Evolutionary conservation across 1,140 invertebrate genomes (phyloP).

Genomic region (Aphelenchoides fujianensis): DNA sequence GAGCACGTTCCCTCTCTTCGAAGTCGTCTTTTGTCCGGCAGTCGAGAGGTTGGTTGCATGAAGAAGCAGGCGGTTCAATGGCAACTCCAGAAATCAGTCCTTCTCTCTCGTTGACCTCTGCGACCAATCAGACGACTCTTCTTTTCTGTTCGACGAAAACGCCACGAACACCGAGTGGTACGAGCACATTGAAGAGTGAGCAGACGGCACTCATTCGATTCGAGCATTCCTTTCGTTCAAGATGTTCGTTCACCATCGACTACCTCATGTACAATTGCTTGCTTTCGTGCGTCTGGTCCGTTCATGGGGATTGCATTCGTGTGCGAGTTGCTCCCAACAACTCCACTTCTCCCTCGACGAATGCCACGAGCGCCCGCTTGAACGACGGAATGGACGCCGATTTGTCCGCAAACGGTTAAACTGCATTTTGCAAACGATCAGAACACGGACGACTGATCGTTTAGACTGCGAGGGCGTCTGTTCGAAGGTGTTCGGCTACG

Average conservation of each 20-base stretch:
- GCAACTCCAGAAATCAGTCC: background rate
- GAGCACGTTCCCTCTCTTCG: background rate
- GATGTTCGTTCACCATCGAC: constrained; percentile 1
- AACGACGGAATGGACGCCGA: background rate
- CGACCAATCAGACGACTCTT: too few species aligned
- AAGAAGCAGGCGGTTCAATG: background rate
- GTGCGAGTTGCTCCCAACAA: background rate
- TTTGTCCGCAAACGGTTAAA: background rate
- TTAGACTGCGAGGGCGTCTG: background rate
- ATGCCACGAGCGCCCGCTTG: background rate
- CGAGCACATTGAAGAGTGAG: background rate
- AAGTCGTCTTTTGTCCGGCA: constrained; percentile 7
- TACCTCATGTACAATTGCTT: background rate
- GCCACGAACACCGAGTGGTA: too few species aligned
- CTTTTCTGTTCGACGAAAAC: too few species aligned
- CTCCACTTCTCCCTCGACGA: too few species aligned
- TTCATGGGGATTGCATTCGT: background rate
- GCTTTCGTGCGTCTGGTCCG: background rate
- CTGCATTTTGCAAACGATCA: background rate
- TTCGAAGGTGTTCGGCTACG: background rate
- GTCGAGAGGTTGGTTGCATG: background rate
- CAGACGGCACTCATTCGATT: background rate
- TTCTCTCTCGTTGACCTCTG: too few species aligned
- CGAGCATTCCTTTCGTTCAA: background rate
- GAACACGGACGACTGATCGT: too few species aligned